Evolutionary conservation across 2,888 invertebrate species (phyloP).

Genomic region (Papilio gigon): DNA sequence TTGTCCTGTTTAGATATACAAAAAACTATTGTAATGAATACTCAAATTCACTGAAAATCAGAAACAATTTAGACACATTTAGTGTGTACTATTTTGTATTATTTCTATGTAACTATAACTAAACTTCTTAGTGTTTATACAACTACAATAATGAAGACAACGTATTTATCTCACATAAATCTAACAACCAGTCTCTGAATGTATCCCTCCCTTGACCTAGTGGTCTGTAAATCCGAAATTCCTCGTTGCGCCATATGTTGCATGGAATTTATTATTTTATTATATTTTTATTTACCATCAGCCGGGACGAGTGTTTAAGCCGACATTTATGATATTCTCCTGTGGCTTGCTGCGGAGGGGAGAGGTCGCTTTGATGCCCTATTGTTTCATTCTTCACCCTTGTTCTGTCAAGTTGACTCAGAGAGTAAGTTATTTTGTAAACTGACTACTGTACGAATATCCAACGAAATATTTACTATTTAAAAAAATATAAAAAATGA

Average conservation of each 20-base stretch:
- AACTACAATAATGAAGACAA: conserved; percentile 26
- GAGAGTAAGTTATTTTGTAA: conserved; percentile 45
- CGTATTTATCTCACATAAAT: conserved; percentile 38
- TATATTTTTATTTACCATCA: conserved; percentile 81
- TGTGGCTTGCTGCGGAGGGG: conserved; percentile 74
- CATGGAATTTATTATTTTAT: conserved; percentile 79
- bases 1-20: conserved; percentile 47
- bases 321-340: conserved; percentile 81
- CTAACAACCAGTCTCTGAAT: conserved; percentile 46
- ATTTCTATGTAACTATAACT: conserved; percentile 32
- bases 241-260: conserved; percentile 74
- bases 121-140: conserved; percentile 14
- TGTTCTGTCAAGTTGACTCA: conserved; percentile 71
- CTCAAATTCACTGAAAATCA: no score
- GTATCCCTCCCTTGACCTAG: conserved; percentile 43
- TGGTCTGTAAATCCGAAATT: conserved; percentile 52
- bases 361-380: conserved; percentile 64
- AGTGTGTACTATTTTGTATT: no score
- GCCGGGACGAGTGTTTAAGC: conserved; percentile 80
- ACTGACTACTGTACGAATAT: conserved; percentile 22
- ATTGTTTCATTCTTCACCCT: conserved; percentile 78
- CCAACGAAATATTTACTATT: background rate
- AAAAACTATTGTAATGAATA: background rate
- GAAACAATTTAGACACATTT: no score
- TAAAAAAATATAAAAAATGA: background rate